Conservation (phyloP, 2,888 invertebrate genomes). For the Ormyrus nitidulus region DNA sequence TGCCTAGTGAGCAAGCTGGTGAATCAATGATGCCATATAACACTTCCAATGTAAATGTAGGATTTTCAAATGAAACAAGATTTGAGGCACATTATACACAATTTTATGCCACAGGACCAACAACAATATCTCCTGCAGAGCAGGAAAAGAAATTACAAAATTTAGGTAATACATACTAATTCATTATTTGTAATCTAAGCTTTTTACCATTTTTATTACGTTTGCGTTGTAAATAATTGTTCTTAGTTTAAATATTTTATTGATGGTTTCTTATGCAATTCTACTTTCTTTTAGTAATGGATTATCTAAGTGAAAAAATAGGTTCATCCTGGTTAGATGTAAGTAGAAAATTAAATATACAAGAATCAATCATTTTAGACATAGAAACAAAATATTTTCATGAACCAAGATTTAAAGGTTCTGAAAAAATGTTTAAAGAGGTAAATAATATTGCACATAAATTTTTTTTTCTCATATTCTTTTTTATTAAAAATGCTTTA, state of each 20-base stretch:
- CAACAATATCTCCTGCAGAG: neutral
- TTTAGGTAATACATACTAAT: constrained; percentile 36
- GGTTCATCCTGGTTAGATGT: constrained; percentile 69
- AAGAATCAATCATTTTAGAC: constrained; percentile 66
- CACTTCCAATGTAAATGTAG: constrained; percentile 6
- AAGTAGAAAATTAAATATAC: constrained; percentile 65
- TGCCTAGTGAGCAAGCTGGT: neutral
- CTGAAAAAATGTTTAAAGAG: constrained; percentile 49
- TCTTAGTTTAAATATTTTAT: constrained; percentile 2
- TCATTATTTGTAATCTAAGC: neutral
- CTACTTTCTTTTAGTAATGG: constrained; percentile 62
- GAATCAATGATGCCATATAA: constrained; percentile 8
- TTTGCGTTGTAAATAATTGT: too few relatives aligned
- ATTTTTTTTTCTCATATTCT: too few relatives aligned
- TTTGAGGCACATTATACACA: constrained; percentile 7
- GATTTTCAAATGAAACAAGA: neutral
- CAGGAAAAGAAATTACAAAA: constrained; percentile 36
- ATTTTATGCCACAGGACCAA: neutral
- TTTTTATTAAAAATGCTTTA: constrained; percentile 23
- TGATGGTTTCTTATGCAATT: neutral
- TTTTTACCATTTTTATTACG: too few relatives aligned
- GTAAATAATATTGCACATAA: constrained; percentile 26
- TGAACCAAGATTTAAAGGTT: constrained; percentile 61
- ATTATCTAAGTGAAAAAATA: constrained; percentile 62
- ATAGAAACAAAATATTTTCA: constrained; percentile 62